These are phyloP conservation scores for Epinephelus moara DNA, from an alignment of 2,113 vertebrate species.

Conservation along the genomic window DNA sequence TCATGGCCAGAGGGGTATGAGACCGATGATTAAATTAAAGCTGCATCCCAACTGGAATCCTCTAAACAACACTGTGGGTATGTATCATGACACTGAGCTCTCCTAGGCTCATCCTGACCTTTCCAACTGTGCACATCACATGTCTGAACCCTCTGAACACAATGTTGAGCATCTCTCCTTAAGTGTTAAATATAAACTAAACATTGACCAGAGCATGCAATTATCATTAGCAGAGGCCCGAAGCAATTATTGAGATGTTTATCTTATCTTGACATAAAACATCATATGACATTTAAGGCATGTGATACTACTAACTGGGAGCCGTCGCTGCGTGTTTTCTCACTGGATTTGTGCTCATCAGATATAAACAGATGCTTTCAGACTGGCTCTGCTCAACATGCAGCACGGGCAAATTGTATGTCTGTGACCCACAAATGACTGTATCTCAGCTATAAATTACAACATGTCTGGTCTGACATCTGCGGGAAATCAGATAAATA, in stretches of 20 bases:
- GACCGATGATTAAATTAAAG: not conserved
- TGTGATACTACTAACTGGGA: conserved; percentile 66
- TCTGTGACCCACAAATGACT: not conserved
- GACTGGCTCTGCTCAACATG: not conserved
- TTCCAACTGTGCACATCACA: conserved; percentile 40
- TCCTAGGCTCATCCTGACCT: not conserved
- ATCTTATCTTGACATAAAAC: conserved; percentile 53
- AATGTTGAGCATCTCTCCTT: conserved; percentile 5
- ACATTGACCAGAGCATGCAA: conserved; percentile 33
- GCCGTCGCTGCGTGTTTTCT: conserved; percentile 40
- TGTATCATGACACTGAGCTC: not conserved
- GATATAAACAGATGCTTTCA: conserved; percentile 20
- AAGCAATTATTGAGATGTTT: conserved; percentile 42
- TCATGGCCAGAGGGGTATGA: conserved; percentile 1
- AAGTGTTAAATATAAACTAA: conserved; percentile 31
- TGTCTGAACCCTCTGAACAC: conserved; percentile 13
- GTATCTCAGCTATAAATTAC: not conserved
- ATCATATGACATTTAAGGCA: conserved; percentile 73
- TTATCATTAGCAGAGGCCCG: conserved; percentile 32
- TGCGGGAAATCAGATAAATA: conserved; percentile 2
- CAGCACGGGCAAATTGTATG: not conserved
- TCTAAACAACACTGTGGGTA: not conserved
- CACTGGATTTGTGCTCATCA: conserved; percentile 18
- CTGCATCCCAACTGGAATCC: not conserved
- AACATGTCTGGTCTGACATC: conserved; percentile 3